Percentiles rank a stretch among this genome's conserved stretches.
Evolutionary conservation across 1,140 invertebrate species (phyloP).

Genomic region (Copidosoma floridanum): DNA sequence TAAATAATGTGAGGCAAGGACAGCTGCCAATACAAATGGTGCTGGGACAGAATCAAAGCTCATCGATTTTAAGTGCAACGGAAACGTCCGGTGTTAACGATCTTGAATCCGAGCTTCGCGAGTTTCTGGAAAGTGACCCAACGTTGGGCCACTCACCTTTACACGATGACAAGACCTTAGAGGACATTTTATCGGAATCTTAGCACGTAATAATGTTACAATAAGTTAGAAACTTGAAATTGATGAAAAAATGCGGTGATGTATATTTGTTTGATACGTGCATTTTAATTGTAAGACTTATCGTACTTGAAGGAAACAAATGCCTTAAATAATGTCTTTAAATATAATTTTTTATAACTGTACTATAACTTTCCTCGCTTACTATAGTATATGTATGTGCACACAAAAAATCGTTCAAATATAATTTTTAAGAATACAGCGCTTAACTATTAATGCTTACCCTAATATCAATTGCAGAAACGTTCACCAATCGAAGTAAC

Average conservation of each 20-base stretch:
- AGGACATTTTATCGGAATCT: conserved; percentile 64
- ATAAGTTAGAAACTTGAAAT: conserved; percentile 12
- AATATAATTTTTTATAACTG: neutral
- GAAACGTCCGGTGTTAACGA: conserved; percentile 57
- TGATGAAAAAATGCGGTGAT: conserved; percentile 9
- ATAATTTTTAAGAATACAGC: too few species aligned
- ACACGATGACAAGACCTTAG: conserved; percentile 63
- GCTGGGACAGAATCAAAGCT: conserved; percentile 41
- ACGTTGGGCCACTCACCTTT: conserved; percentile 61
- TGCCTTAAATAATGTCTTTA: conserved; percentile 20
- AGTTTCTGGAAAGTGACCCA: conserved; percentile 68
- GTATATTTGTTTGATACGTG: conserved; percentile 22
- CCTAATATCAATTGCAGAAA: too few species aligned
- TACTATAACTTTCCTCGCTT: too few species aligned
- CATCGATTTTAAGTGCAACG: conserved; percentile 36
- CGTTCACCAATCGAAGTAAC: too few species aligned
- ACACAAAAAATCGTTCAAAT: neutral
- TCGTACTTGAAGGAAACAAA: conserved; percentile 8
- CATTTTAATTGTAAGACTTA: conserved; percentile 23
- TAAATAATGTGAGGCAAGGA: conserved; percentile 42
- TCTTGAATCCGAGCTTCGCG: conserved; percentile 68
- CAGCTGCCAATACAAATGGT: conserved; percentile 46
- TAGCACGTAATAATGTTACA: conserved; percentile 39
- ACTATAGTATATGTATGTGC: neutral
- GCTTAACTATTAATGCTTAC: too few species aligned